Percentiles rank a stretch among this genome's conserved stretches.
Conservation (phyloP, 2,113 vertebrate species). For the Equus przewalskii region DNA sequence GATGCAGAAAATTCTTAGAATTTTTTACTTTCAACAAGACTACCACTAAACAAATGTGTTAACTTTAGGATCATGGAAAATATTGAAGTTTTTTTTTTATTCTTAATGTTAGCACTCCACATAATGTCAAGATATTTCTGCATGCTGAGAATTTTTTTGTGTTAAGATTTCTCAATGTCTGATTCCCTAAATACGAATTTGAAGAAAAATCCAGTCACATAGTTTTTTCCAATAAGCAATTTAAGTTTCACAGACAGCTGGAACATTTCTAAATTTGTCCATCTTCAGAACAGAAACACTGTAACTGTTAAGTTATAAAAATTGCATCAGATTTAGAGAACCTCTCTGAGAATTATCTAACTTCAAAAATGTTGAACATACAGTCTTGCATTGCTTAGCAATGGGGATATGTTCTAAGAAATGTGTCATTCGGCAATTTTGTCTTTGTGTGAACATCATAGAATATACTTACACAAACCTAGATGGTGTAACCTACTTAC, state of each 20-base stretch:
- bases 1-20: background rate
- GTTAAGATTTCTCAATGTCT: slow-evolving; percentile 48
- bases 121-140: slow-evolving; percentile 61
- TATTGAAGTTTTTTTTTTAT: slow-evolving; percentile 12
- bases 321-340: background rate
- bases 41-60: background rate
- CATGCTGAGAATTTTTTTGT: slow-evolving; percentile 44
- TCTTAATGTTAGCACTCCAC: slow-evolving; percentile 7
- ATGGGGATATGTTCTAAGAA: too few relatives aligned
- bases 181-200: slow-evolving; percentile 57
- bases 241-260: slow-evolving; percentile 57
- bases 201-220: slow-evolving; percentile 33
- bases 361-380: slow-evolving; percentile 32
- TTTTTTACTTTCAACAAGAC: background rate
- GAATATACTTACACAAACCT: too few relatives aligned
- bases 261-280: slow-evolving; percentile 73
- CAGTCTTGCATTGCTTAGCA: too few relatives aligned
- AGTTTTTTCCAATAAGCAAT: slow-evolving; percentile 68
- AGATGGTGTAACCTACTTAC: too few relatives aligned
- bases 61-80: slow-evolving; percentile 42
- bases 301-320: slow-evolving; percentile 65
- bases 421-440: too few relatives aligned
- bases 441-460: too few relatives aligned
- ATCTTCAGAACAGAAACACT: slow-evolving; percentile 69
- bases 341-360: slow-evolving; percentile 33